phyloP scores from a whole-genome alignment of 2,113 vertebrate species.

The Ginglymostoma cirratum region DNA sequence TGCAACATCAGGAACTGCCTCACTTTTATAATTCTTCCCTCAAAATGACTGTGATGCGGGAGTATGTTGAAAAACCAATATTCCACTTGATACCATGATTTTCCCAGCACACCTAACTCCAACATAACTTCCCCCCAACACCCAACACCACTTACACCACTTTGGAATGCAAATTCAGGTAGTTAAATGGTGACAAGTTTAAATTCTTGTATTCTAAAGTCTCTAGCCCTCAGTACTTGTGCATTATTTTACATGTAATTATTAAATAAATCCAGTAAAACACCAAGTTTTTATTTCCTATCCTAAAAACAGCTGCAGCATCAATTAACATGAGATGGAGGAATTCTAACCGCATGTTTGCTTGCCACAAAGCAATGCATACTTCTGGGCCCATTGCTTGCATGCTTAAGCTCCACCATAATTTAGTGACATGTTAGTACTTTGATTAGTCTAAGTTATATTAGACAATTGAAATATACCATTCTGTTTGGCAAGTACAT shows the following conservation, averaged over 20 bases:
- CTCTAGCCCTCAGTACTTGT: neutral
- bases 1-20: no score
- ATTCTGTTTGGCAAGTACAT: neutral
- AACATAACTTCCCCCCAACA: no score
- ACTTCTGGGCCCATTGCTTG: neutral
- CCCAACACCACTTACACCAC: no score
- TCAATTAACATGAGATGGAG: neutral
- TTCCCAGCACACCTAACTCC: no score
- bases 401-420: neutral
- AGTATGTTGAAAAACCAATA: no score
- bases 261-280: neutral
- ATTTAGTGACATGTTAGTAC: neutral
- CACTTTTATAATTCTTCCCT: no score
- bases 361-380: neutral
- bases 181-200: neutral
- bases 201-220: neutral
- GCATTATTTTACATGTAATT: neutral
- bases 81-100: no score
- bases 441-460: neutral
- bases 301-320: conserved; percentile 7
- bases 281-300: neutral
- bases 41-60: no score
- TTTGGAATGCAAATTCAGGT: neutral
- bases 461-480: neutral
- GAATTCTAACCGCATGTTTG: neutral